Percentiles rank a stretch among this genome's conserved stretches.
Evolutionary conservation across 2,113 vertebrate genomes (phyloP).

Genomic region (Chloropsis hardwickii): DNA sequence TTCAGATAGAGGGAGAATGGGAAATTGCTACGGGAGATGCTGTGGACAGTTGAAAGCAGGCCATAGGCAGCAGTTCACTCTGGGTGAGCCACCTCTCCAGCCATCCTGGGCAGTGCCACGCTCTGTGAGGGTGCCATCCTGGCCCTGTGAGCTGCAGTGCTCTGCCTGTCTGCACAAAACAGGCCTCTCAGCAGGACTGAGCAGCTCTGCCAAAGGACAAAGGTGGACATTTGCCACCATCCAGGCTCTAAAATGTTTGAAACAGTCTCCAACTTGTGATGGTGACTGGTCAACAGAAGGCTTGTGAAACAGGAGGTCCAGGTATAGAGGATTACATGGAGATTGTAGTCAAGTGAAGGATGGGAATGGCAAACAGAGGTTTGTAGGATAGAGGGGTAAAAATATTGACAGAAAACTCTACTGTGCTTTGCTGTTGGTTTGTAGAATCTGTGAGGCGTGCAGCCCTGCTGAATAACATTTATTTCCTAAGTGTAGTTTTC

Average conservation of each 20-base stretch:
- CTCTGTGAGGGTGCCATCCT: background rate
- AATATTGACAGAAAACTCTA: background rate
- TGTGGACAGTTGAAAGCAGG: background rate
- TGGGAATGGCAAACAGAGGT: background rate
- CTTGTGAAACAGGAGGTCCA: background rate
- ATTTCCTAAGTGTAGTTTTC: background rate
- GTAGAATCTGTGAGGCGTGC: background rate
- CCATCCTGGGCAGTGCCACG: background rate
- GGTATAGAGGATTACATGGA: background rate
- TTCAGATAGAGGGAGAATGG: background rate
- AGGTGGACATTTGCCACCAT: background rate
- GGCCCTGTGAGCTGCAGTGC: background rate
- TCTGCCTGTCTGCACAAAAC: background rate
- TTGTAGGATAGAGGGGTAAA: background rate
- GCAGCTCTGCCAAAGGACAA: background rate
- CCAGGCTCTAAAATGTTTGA: background rate
- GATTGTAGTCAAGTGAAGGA: background rate
- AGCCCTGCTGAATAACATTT: background rate
- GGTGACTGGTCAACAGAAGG: background rate
- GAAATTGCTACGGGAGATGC: background rate
- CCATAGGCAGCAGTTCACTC: background rate
- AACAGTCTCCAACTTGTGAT: background rate
- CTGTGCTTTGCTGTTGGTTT: background rate
- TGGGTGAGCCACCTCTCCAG: background rate
- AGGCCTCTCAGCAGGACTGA: background rate